These are phyloP conservation scores for Iguana delicatissima DNA, from an alignment of 2,797 vertebrate species.

Conservation along the genomic window DNA sequence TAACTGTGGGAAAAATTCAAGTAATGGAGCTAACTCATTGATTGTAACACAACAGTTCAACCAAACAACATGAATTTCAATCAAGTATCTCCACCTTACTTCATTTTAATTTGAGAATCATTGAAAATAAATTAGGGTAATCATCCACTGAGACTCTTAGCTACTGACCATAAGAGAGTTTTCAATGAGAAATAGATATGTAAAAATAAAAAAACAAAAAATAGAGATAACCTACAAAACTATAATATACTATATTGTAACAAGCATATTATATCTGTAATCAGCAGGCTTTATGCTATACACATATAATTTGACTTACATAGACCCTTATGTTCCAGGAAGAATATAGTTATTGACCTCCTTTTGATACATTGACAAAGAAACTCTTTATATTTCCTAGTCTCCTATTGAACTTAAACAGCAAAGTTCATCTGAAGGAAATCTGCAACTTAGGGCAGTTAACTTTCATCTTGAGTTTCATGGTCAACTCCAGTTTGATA, in stretches of 20 bases:
- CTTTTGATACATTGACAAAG: constrained; percentile 16
- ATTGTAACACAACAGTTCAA: constrained; percentile 63
- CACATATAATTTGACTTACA: not conserved
- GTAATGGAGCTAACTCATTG: constrained; percentile 63
- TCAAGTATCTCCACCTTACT: constrained; percentile 60
- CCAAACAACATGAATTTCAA: constrained; percentile 65
- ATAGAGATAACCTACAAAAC: constrained; percentile 31
- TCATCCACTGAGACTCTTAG: constrained; percentile 61
- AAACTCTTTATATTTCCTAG: constrained; percentile 26
- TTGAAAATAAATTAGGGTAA: constrained; percentile 70
- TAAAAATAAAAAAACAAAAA: not conserved
- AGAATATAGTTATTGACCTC: not conserved
- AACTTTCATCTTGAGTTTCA: not conserved
- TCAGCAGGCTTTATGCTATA: constrained; percentile 17
- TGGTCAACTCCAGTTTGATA: not conserved
- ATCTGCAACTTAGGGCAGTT: not conserved
- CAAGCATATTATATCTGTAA: constrained; percentile 34
- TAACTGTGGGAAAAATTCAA: constrained; percentile 26
- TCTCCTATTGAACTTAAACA: not conserved
- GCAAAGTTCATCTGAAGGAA: constrained; percentile 52
- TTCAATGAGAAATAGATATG: constrained; percentile 48
- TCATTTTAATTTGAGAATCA: constrained; percentile 75
- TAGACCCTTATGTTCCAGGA: not conserved
- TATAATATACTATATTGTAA: not conserved
- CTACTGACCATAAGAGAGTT: constrained; percentile 46